Base-by-base conservation (phyloP, 2,797 vertebrate species). In the Typhlichthys subterraneus region DNA sequence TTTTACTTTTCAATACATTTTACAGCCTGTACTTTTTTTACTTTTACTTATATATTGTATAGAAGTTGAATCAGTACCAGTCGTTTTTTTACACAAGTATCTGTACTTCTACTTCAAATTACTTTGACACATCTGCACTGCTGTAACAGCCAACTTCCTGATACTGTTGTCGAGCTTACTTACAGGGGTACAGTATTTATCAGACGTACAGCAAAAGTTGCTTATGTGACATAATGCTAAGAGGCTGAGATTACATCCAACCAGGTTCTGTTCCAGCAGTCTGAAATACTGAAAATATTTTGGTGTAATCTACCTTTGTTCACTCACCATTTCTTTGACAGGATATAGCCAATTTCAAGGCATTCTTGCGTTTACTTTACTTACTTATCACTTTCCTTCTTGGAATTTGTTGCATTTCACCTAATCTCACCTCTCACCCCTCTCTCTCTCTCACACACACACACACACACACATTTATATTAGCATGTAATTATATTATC, bases 381-480 rank as follows among this genome's bases (percentile, higher is more conserved):
- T 51, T 17, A 42, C 7, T 15, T 9, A 29, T 11, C 6, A 13
- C 15, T 45, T 53, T 3, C 3, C 17, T 23, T 45, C 29, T 63
- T 3, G 64, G 19, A 59, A 62, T 51, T n/a, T 1, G 50, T 53
- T 51, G 50, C 10, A 59, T 67, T 67, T n/a, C 31, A 42, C 38
- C 8, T 42, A 42, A 42, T 42, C 38, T 42, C 38, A 8, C 38
- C 17, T 50, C 61, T 12, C 57, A 50, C 55, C 45, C 46, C 31
- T 69, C 68, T 71, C 45, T 66, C 53, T 67, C 14, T 38, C 3
- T 46, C 23, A 23, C 23, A 3, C 2, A 23, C 23, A 19, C 19
- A 19, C 19, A 66, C n/a, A 74, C 29, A 61, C 49, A 69, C 23
- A 57, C 51, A 55, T 38, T 73, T 69, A 63, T 45, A 72, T 72